These are phyloP conservation scores for Cetonia aurata DNA, from an alignment of 2,888 invertebrate genomes.

Conservation along the genomic window DNA sequence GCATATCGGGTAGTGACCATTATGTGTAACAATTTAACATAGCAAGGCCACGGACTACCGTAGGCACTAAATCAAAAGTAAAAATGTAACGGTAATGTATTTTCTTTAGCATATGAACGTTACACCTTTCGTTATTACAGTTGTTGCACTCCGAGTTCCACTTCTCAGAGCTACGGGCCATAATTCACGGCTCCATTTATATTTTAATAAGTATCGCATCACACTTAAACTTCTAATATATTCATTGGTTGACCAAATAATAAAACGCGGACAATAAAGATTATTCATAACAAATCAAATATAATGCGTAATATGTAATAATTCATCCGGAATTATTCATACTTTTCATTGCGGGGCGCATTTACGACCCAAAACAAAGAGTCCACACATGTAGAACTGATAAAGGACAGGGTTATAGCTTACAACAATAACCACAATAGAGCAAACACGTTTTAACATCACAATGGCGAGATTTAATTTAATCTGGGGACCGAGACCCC, in stretches of 20 bases:
- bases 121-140: slow-evolving; percentile 33
- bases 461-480: slow-evolving; percentile 65
- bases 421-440: slow-evolving; percentile 63
- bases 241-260: slow-evolving; percentile 47
- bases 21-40: slow-evolving; percentile 16
- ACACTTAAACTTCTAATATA: slow-evolving; percentile 44
- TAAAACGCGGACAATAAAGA: slow-evolving; percentile 44
- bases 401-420: slow-evolving; percentile 62
- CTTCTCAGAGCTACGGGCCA: slow-evolving; percentile 30
- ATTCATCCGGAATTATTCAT: slow-evolving; percentile 57
- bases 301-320: slow-evolving; percentile 54
- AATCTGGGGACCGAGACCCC: slow-evolving; percentile 59
- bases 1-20: slow-evolving; percentile 29
- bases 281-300: slow-evolving; percentile 48
- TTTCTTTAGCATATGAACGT: slow-evolving; percentile 32
- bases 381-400: slow-evolving; percentile 61
- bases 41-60: slow-evolving; percentile 14
- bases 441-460: slow-evolving; percentile 64
- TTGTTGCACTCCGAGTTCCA: slow-evolving; percentile 34
- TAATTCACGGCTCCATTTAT: slow-evolving; percentile 35
- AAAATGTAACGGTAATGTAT: slow-evolving; percentile 34
- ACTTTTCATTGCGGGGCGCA: slow-evolving; percentile 54
- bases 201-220: slow-evolving; percentile 42
- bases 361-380: slow-evolving; percentile 59
- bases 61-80: slow-evolving; percentile 28